Evolutionary conservation across 2,113 vertebrate genomes (phyloP).

Genomic region (Anser brachyrhynchus): DNA sequence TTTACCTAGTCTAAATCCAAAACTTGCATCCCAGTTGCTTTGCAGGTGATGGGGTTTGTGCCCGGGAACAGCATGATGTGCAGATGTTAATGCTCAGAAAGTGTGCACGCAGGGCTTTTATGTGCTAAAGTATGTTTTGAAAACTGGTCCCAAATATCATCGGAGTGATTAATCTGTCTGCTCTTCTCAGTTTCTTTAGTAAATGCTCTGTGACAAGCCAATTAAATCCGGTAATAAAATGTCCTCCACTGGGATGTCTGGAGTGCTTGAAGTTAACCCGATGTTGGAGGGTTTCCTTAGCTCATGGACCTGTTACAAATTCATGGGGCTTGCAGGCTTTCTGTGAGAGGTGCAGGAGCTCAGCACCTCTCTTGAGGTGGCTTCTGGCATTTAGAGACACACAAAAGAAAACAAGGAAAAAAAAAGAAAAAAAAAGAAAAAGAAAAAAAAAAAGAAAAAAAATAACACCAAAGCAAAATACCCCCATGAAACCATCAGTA

Average conservation of each 20-base stretch:
- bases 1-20: background rate
- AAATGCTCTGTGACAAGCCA: conserved; percentile 3
- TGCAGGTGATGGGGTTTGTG: background rate
- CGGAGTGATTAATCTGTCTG: background rate
- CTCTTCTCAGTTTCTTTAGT: conserved; percentile 27
- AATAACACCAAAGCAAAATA: background rate
- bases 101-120: background rate
- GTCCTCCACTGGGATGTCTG: background rate
- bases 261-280: background rate
- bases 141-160: background rate
- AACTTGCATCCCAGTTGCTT: background rate
- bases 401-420: background rate
- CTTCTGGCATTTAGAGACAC: background rate
- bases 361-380: background rate
- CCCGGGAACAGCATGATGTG: background rate
- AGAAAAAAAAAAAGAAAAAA: background rate
- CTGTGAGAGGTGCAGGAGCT: background rate
- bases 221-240: conserved; percentile 11
- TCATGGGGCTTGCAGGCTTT: background rate
- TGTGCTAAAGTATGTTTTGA: background rate
- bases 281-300: background rate
- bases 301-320: background rate
- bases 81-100: background rate
- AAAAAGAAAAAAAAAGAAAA: background rate
- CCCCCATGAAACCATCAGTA: background rate